Base-by-base conservation (phyloP, 2,888 invertebrate species). In the Alviniconcha strummeri region DNA sequence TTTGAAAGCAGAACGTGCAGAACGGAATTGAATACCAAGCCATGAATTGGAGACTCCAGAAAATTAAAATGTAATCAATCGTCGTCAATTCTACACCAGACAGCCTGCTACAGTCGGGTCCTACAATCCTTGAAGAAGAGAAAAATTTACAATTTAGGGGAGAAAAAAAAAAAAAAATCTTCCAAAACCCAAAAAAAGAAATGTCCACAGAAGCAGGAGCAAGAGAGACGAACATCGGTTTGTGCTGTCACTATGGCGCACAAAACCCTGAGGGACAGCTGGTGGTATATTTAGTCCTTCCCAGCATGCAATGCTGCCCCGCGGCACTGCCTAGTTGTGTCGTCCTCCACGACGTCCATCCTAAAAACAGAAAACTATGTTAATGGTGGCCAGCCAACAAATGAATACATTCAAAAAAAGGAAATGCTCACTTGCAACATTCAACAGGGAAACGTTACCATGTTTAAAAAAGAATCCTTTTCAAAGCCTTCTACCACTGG, bases 251-350 rank as follows among this genome's bases (percentile, higher is more conserved):
- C 11, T 7, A 78, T 57, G 64, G 64, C 9, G 78, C 78, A 64
- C 78, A 64, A 52, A 64, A 60, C 52, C 78, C 78, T 78, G 67
- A 80, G 69, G 77, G 77, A 77, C 82, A 81, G 81, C 81, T 74
- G 81, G 81, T 57, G 57, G 81, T 54, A 15, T 81, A 36, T 60
- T 60, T 15, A 77, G 82, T 75, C 60, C 64, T 60, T 81, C 82
- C 82, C 82, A 82, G 82, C 82, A 71, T 69, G 82, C 82, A 82
- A 75, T 69, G 67, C 82, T 82, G 82, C 76, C 77, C 76, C 54
- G 60, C 67, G 69, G 56, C 56, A 77, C 67, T 7, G 36, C 71
- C 60, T 77, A 82, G 82, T 76, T 82, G 77, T 82, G 82, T n/a
- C 82, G 82, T 52, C 64, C 82, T 54, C 82, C 82, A 36, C 82